Percentiles rank a stretch among this genome's conserved stretches.
Conservation (phyloP, 2,797 vertebrate genomes). For the Heteromormyrus szaboi region DNA sequence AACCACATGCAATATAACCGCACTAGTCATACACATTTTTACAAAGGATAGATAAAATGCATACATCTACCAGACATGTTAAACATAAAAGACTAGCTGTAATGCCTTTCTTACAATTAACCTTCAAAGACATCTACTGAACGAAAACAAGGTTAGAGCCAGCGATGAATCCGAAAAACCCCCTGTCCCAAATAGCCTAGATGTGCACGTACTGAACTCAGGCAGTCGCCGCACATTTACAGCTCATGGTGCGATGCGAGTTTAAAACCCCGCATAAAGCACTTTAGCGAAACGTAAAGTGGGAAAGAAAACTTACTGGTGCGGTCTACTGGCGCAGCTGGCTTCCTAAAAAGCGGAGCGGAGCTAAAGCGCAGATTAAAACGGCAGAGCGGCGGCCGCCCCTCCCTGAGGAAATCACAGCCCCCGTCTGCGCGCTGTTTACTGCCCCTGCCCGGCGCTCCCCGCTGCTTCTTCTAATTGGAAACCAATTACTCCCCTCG, state of each 20-base stretch:
- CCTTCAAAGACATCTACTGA: background rate
- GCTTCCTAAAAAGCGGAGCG: background rate
- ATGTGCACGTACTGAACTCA: background rate
- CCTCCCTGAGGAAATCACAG: conserved; percentile 73
- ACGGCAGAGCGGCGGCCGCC: conserved; percentile 60
- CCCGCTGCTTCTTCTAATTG: conserved; percentile 60
- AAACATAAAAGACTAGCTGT: background rate
- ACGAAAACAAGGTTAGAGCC: background rate
- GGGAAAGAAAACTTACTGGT: conserved; percentile 24
- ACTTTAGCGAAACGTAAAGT: conserved; percentile 28
- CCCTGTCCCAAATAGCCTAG: background rate
- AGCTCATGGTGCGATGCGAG: background rate
- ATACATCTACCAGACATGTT: background rate
- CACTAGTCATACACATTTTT: background rate
- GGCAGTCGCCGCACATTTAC: background rate
- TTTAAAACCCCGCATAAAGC: conserved; percentile 22
- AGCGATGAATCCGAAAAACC: background rate
- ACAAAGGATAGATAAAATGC: background rate
- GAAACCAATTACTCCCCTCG: conserved; percentile 56
- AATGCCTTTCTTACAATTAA: background rate
- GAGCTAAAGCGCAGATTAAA: conserved; percentile 51
- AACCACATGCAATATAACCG: background rate
- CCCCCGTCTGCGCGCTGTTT: conserved; percentile 69
- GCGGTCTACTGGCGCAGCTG: background rate
- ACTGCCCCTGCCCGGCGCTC: conserved; percentile 57